Conservation (phyloP, 2,113 vertebrate species). For the Platichthys stellatus region DNA sequence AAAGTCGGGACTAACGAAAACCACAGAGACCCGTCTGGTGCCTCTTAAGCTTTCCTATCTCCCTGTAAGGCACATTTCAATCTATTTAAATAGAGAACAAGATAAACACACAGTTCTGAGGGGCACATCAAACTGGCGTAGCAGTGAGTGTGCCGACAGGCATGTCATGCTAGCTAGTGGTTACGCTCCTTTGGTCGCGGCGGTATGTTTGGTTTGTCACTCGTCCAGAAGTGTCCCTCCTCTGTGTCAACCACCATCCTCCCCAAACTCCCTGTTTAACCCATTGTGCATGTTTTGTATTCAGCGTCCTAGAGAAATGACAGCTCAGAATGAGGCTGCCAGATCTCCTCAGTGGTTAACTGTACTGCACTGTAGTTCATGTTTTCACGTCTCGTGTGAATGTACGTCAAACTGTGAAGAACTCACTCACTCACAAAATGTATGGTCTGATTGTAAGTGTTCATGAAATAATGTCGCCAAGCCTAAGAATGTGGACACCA, state of each 20-base stretch:
- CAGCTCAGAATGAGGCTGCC: conserved; percentile 43
- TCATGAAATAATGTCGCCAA: conserved; percentile 44
- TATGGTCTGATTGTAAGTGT: conserved; percentile 57
- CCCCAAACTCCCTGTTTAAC: conserved; percentile 35
- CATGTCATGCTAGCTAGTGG: conserved; percentile 64
- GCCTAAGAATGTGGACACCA: conserved; percentile 44
- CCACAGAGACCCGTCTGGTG: conserved; percentile 60
- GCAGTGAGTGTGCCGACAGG: conserved; percentile 57
- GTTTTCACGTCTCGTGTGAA: conserved; percentile 57
- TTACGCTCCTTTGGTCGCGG: conserved; percentile 57
- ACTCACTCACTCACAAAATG: conserved; percentile 41
- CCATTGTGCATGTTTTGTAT: conserved; percentile 53
- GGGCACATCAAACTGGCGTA: conserved; percentile 53
- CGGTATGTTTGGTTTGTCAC: conserved; percentile 70
- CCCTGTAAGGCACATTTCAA: conserved; percentile 65
- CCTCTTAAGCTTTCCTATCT: conserved; percentile 71
- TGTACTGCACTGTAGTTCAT: conserved; percentile 59
- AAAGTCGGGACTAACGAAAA: conserved; percentile 59
- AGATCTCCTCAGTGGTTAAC: conserved; percentile 34
- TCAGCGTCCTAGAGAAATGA: conserved; percentile 59
- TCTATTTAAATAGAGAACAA: conserved; percentile 68
- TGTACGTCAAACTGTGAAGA: conserved; percentile 69
- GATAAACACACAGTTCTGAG: conserved; percentile 68
- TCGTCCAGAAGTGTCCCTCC: conserved; percentile 62
- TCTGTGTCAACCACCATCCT: conserved; percentile 44